These are phyloP conservation scores for Prosapia bicincta DNA, from an alignment of 2,888 invertebrate genomes.

Conservation along the genomic window DNA sequence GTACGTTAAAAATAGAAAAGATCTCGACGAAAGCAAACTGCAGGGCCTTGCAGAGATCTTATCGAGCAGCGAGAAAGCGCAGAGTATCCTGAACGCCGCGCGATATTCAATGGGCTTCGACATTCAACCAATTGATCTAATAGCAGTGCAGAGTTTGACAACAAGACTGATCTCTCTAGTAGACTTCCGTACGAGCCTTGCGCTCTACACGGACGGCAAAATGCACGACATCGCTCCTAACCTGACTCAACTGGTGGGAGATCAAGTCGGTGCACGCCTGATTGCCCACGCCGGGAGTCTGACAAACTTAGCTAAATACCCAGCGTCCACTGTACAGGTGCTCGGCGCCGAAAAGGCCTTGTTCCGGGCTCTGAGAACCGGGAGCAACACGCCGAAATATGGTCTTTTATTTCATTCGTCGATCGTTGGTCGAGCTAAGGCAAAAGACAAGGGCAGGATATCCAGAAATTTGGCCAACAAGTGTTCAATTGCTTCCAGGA, in stretches of 20 bases:
- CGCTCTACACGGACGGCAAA: conserved; percentile 85
- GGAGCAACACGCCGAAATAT: conserved; percentile 93
- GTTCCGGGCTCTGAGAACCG: conserved; percentile 82
- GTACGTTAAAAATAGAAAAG: too few relatives aligned
- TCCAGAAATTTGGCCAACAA: conserved; percentile 98
- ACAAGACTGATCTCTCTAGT: conserved; percentile 82
- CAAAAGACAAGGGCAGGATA: conserved; percentile 95
- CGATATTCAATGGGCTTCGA: conserved; percentile 50
- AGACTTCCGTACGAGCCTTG: conserved; percentile 84
- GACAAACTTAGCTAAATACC: conserved; percentile 96
- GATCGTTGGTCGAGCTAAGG: conserved; percentile 92
- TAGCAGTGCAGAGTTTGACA: conserved; percentile 95
- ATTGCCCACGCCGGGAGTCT: conserved; percentile 99
- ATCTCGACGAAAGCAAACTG: too few relatives aligned
- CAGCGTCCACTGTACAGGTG: conserved; percentile 98
- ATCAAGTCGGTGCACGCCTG: conserved; percentile 95
- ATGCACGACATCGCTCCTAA: conserved; percentile 96
- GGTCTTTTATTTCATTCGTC: conserved; percentile 96
- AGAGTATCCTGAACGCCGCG: too few relatives aligned
- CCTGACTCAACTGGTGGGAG: conserved; percentile 89
- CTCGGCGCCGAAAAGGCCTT: conserved; percentile 90
- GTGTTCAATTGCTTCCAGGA: conserved; percentile 96
- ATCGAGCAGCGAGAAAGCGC: too few relatives aligned
- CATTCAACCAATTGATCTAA: conserved; percentile 89
- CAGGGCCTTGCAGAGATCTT: too few relatives aligned